Evolutionary conservation across 2,888 invertebrate genomes (phyloP), one percentile per base, ranked within the genome.

Genomic region (Polydrusus tereticollis): DNA sequence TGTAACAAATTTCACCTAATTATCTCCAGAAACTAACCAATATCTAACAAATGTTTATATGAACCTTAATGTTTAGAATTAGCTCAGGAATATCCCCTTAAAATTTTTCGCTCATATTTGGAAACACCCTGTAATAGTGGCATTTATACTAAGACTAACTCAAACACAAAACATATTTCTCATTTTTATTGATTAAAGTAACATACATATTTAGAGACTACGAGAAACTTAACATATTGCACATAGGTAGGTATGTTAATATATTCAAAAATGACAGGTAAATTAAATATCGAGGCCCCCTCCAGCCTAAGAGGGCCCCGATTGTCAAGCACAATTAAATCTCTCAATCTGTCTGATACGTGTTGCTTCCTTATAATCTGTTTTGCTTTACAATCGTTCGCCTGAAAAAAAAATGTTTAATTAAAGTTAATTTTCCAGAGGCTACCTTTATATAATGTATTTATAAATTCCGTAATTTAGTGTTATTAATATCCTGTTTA

Each of bases 301-400:
- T 66, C 71, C 71, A 71, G 71, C 71, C 71, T 52, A 12, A 21
- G 65, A 55, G 60, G 29, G 33, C 47, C 57, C 43, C 66, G 62
- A 71, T 57, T n/a, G 5, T 26, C 12, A 55, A 52, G 18, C n/a
- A 14, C 14, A 26, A 12, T 43, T 0, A 26, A 58, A 18, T 10
- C 29, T 60, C 26, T 55, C 26, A 55, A 55, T 10, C 16, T 55
- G 16, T 29, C 16, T 29, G 29, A 29, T 29, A 55, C 29, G 18
- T 29, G 1, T 55, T 55, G 21, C 10, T 18, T 55, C 20, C 38
- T 69, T 69, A 73, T 26, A 66, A 60, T 60, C 62, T 57, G 38
- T 45, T 52, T 73, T 59, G 57, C n/a, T 50, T 69, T 36, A 69
- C 12, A 47, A 45, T 69, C 36, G 58, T 62, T 50, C 69, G 21